Evolutionary conservation across 2,888 invertebrate species (phyloP).

Genomic region (Pachydiplax longipennis): DNA sequence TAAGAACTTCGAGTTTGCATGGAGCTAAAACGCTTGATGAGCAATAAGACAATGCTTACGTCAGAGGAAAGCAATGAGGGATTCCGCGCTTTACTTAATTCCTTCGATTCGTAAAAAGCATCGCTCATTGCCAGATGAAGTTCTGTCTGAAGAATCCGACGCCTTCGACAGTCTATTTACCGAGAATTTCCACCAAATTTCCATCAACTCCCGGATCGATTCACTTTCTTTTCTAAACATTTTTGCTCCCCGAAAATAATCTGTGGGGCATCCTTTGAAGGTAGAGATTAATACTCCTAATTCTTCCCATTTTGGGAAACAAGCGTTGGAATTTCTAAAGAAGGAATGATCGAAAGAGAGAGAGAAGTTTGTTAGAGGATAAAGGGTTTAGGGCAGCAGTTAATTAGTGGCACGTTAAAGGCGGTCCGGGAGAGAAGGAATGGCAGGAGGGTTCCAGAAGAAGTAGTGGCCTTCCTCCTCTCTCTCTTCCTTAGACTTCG

Average conservation of each 20-base stretch:
- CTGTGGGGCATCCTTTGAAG: background rate
- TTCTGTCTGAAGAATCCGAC: background rate
- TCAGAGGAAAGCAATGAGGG: background rate
- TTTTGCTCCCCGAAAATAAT: background rate
- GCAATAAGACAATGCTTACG: background rate
- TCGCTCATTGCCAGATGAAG: background rate
- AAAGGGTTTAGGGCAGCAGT: background rate
- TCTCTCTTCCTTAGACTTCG: background rate
- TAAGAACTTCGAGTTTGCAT: background rate
- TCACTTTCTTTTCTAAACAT: background rate
- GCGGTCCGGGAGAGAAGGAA: background rate
- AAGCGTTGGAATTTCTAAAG: background rate
- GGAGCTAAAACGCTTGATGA: background rate
- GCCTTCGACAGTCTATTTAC: too few species aligned
- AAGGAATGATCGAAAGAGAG: background rate
- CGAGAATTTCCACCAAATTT: background rate
- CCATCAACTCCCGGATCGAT: background rate
- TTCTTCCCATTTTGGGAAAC: background rate
- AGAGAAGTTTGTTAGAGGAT: background rate
- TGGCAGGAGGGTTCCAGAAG: background rate
- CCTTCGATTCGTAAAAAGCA: background rate
- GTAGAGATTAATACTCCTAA: background rate
- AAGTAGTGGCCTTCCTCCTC: background rate
- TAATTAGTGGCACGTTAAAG: background rate
- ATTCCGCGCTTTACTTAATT: background rate